These are phyloP conservation scores for Troglohyphantes excavatus DNA, from an alignment of 2,888 invertebrate genomes.

Conservation along the genomic window DNA sequence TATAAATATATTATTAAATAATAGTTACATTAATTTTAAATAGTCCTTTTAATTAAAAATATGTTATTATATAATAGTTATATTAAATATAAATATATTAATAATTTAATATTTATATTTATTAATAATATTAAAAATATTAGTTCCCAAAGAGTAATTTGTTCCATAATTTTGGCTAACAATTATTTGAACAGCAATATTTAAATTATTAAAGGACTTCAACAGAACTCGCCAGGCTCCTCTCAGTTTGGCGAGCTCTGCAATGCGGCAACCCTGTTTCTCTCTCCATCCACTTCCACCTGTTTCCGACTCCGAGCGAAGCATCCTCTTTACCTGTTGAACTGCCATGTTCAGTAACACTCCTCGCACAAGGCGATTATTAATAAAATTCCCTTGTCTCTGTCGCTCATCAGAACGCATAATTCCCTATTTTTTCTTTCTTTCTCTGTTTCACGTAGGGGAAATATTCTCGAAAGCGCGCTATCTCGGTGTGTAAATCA, in stretches of 20 bases:
- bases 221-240: not conserved
- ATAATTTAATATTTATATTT: too few species aligned
- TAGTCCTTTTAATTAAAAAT: too few species aligned
- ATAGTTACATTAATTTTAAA: too few species aligned
- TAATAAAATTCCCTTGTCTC: conserved; percentile 2
- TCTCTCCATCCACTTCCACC: conserved; percentile 13
- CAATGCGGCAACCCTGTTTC: conserved; percentile 51
- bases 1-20: too few species aligned
- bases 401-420: not conserved
- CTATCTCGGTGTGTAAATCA: not conserved
- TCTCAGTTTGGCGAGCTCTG: conserved; percentile 21
- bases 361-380: not conserved
- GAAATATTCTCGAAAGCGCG: not conserved
- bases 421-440: not conserved
- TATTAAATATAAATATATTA: too few species aligned
- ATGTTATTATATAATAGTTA: too few species aligned
- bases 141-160: too few species aligned
- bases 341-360: conserved; percentile 1
- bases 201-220: too few species aligned
- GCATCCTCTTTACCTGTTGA: conserved; percentile 62
- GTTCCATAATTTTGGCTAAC: too few species aligned
- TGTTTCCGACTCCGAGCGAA: conserved; percentile 8
- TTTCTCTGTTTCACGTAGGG: not conserved
- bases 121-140: too few species aligned
- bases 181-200: too few species aligned